These are phyloP conservation scores for rat (Rattus norvegicus) DNA, from an alignment of 2,113 vertebrate species.

Conservation along the genomic window GRCr8 NC_086024.1:47650001-47650500, in stretches of 20 bases:
- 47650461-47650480: not conserved
- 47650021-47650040: constrained; percentile 67
- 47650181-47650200: constrained; percentile 19
- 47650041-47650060: constrained; percentile 31
- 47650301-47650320: not conserved
- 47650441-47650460: not conserved
- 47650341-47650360: not conserved
- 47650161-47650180: constrained; percentile 67
- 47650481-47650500: not conserved
- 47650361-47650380: constrained; percentile 32
- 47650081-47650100: not conserved
- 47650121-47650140: constrained; percentile 57
- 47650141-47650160: not conserved
- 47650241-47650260: not conserved
- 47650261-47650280: not conserved
- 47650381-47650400: constrained; percentile 32
- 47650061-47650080: constrained; percentile 7
- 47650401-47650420: not conserved
- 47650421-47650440: not conserved
- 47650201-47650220: constrained; percentile 52
- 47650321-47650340: not conserved
- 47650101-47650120: not conserved
- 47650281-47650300: not conserved
- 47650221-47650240: not conserved
- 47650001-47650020: constrained; percentile 66